Evolutionary conservation across 2,888 invertebrate genomes (phyloP), one percentile per base, ranked within the genome.

Genomic region (Plagodis pulveraria): DNA sequence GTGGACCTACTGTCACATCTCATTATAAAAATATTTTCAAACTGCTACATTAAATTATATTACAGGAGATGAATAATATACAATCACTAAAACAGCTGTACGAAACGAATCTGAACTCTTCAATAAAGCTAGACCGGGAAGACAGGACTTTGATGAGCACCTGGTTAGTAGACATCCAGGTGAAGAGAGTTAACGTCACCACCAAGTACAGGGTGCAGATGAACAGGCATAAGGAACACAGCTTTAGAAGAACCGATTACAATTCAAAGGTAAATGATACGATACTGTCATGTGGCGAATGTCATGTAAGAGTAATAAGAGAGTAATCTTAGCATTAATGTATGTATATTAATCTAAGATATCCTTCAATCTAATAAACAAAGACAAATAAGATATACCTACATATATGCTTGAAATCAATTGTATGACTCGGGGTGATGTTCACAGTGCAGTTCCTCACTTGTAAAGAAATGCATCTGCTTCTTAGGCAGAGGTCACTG

Each of bases 161-260:
- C 33, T 84, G 85, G 83, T 58, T 63, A 0, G 65, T 77, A 0
- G 75, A 80, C 12, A 76, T 76, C 53, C 83, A 83, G 69, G 54
- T 87, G 22, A 74, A 77, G 52, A 69, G 79, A 38, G 76, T 88
- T 5, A 79, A 86, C n/a, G 59, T 83, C 50, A 80, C 83, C 8
- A 70, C 85, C 0, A 76, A 75, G 38, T 81, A 79, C 58, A 69
- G 87, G 34, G 40, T 86, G 41, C 76, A 84, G 62, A 80, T 84
- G 82, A 65, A 70, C 6, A 76, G 71, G n/a, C 86, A 87, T 33
- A 78, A 74, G 56, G 83, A 86, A 40, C 75, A 77, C 34, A 81
- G 66, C 59, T 84, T 86, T 44, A 71, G 63, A 47, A 69, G 60
- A 11, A 64, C 60, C 8, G 66, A 72, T 12, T 51, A 60, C 1